Percentiles rank a stretch among this genome's conserved stretches.
Evolutionary conservation across 2,797 vertebrate species (phyloP).

Genomic region (Chrysocyon brachyurus): DNA sequence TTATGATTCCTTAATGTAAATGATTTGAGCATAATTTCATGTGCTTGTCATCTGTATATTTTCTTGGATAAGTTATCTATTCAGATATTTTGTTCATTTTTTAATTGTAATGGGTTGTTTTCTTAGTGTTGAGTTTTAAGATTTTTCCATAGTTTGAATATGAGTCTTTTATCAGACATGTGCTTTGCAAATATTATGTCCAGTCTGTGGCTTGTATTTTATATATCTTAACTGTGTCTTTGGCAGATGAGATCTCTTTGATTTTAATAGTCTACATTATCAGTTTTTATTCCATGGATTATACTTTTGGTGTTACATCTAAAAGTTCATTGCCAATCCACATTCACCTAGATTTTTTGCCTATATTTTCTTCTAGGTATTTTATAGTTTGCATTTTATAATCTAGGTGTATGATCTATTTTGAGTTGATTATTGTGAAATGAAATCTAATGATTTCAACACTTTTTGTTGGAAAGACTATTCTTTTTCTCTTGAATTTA

Average conservation of each 20-base stretch:
- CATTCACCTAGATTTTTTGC: background rate
- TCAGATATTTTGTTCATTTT: background rate
- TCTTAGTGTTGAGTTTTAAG: background rate
- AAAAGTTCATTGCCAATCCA: background rate
- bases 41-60: background rate
- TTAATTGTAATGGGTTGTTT: background rate
- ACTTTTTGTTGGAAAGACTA: background rate
- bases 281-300: background rate
- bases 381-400: background rate
- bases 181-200: background rate
- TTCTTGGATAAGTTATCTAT: background rate
- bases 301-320: background rate
- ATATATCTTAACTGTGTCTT: background rate
- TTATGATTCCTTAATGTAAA: background rate
- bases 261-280: background rate
- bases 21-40: background rate
- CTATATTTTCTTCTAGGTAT: background rate
- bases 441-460: background rate
- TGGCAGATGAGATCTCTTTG: background rate
- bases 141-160: background rate
- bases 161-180: background rate
- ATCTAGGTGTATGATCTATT: background rate
- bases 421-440: background rate
- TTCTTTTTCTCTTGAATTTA: background rate
- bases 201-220: background rate